A percentile compares a stretch with the other conserved stretches of the same genome.
Evolutionary conservation across 2,888 invertebrate species (phyloP).

Genomic region (Scaptomyza flava): DNA sequence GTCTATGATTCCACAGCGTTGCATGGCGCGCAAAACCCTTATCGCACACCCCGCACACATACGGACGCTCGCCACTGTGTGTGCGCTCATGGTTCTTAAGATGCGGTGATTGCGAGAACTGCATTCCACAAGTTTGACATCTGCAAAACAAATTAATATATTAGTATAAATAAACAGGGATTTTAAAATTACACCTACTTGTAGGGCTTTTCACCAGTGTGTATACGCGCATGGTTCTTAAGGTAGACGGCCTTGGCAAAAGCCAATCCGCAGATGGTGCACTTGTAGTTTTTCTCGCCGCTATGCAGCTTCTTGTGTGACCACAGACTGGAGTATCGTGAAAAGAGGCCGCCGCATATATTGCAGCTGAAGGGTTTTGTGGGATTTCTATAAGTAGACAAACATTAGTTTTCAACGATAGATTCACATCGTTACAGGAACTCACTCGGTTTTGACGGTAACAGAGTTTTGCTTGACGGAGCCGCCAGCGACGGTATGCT

Average conservation of each 20-base stretch:
- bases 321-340: conserved; percentile 94
- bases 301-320: conserved; percentile 95
- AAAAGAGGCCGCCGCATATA: conserved; percentile 93
- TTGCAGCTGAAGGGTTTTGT: conserved; percentile 94
- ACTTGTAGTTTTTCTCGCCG: conserved; percentile 93
- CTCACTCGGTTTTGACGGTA: conserved; percentile 82
- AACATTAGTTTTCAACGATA: conserved; percentile 19
- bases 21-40: conserved; percentile 95
- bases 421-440: conserved; percentile 6
- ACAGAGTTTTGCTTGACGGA: conserved; percentile 70
- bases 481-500: conserved; percentile 57
- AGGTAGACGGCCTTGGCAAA: conserved; percentile 96
- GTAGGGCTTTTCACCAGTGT: conserved; percentile 93
- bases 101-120: conserved; percentile 95
- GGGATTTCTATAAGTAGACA: conserved; percentile 85
- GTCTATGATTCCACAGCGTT: conserved; percentile 94
- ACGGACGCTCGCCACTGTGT: conserved; percentile 94
- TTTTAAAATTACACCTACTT: conserved; percentile 85
- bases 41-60: conserved; percentile 94
- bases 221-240: conserved; percentile 94
- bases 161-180: conserved; percentile 12
- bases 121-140: conserved; percentile 95
- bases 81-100: conserved; percentile 95
- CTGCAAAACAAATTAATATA: conserved; percentile 84
- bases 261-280: conserved; percentile 93